Percentiles rank a stretch among this genome's conserved stretches.
Conservation (phyloP, 2,797 vertebrate species). For the Podarcis lilfordi region DNA sequence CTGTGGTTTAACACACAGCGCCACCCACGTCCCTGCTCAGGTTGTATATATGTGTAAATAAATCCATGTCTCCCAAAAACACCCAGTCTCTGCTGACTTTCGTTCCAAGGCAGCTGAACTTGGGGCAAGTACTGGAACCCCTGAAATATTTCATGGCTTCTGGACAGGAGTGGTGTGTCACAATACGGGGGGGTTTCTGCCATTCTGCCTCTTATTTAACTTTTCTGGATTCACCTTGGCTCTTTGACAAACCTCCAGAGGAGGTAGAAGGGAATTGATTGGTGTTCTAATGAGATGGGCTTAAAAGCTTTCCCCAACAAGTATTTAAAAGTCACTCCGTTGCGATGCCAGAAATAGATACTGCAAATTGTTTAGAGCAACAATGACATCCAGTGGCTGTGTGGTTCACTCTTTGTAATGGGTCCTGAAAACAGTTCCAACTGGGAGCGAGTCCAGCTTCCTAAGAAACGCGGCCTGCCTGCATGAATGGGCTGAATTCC, state of each 20-base stretch:
- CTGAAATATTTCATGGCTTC: no score
- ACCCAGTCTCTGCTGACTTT: no score
- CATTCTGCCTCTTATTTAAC: no score
- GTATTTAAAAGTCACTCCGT: constrained; percentile 37
- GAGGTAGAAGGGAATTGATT: background rate
- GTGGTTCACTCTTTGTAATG: constrained; percentile 53
- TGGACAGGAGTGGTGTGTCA: no score
- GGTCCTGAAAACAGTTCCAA: background rate
- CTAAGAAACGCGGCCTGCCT: background rate
- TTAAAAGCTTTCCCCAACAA: constrained; percentile 43
- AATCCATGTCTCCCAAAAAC: no score
- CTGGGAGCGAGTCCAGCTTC: rapidly evolving
- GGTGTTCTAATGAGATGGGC: constrained; percentile 1
- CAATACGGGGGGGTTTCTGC: no score
- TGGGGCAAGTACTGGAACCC: no score
- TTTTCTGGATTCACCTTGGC: background rate
- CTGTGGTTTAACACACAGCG: no score
- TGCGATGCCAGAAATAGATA: constrained; percentile 47
- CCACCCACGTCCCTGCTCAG: no score
- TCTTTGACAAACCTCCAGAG: background rate
- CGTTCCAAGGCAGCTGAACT: no score
- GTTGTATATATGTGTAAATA: no score
- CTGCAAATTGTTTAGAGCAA: constrained; percentile 65
- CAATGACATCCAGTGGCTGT: constrained; percentile 75
- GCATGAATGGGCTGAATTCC: constrained; percentile 10